phyloP scores from a whole-genome alignment of 2,113 vertebrate genomes.

The Artemisiospiza belli region DNA sequence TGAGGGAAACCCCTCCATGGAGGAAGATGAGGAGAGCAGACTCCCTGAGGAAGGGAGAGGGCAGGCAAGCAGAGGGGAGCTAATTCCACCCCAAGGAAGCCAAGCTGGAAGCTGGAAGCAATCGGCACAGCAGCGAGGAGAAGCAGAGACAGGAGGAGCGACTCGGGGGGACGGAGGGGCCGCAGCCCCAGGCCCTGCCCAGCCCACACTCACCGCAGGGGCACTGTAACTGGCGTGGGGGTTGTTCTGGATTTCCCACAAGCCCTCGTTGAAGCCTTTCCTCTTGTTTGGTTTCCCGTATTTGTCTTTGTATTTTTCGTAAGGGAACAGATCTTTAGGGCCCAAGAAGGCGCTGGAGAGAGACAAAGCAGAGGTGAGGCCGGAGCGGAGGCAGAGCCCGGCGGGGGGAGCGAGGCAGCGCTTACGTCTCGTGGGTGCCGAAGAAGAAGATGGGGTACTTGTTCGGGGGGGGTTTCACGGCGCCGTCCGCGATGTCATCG shows the following conservation, averaged over 20 bases:
- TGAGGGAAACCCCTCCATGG: neutral
- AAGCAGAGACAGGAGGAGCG: slow-evolving; percentile 10
- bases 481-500: slow-evolving; percentile 94
- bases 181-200: neutral
- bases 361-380: slow-evolving; percentile 30
- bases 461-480: slow-evolving; percentile 96
- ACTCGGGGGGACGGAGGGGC: neutral
- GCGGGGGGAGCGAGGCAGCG: neutral
- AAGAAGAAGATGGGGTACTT: slow-evolving; percentile 99
- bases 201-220: slow-evolving; percentile 83
- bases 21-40: neutral
- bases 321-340: slow-evolving; percentile 94
- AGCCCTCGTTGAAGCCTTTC: slow-evolving; percentile 98
- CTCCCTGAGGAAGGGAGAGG: neutral
- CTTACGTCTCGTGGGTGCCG: slow-evolving; percentile 97
- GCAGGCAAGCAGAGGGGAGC: neutral
- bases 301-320: slow-evolving; percentile 93
- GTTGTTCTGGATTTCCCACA: slow-evolving; percentile 99
- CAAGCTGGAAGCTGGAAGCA: neutral
- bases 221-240: slow-evolving; percentile 96
- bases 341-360: slow-evolving; percentile 90
- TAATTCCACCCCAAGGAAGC: neutral
- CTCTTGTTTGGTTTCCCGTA: slow-evolving; percentile 98
- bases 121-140: neutral
- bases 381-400: neutral